Evolutionary conservation across 2,113 vertebrate genomes (phyloP).

Genomic region (Leptosomus discolor): DNA sequence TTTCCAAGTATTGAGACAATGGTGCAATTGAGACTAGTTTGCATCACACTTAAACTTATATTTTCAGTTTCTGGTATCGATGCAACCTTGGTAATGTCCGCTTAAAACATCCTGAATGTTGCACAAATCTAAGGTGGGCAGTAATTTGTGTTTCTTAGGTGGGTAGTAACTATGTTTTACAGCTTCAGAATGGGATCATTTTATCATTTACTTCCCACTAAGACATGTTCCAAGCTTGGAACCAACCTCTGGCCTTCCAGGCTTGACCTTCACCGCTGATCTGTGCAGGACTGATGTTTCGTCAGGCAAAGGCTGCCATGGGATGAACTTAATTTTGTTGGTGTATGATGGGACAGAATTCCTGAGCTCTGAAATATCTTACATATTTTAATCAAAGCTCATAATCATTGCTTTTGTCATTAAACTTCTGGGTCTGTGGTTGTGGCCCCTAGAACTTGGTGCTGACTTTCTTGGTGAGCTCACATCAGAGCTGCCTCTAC

Average conservation of each 20-base stretch:
- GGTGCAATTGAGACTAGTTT: background rate
- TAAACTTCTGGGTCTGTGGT: background rate
- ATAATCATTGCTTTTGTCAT: background rate
- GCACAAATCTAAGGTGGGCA: background rate
- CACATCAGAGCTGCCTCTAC: too few relatives aligned
- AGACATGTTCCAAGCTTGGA: background rate
- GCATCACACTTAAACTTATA: background rate
- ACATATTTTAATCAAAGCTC: fast-evolving
- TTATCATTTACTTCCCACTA: background rate
- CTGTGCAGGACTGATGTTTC: background rate
- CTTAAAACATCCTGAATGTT: background rate
- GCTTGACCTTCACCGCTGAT: background rate
- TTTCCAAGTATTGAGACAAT: background rate
- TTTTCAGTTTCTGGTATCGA: background rate
- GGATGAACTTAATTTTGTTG: background rate
- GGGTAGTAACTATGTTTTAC: background rate
- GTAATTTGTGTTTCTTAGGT: background rate
- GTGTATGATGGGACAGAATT: background rate
- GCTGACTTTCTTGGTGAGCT: background rate
- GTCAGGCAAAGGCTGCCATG: fast-evolving
- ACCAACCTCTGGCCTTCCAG: background rate
- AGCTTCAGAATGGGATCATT: background rate
- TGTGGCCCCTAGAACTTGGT: background rate
- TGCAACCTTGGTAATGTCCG: background rate
- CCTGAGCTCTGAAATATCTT: background rate